Base-by-base conservation (phyloP, 2,113 vertebrate genomes). In the Columba livia region DNA sequence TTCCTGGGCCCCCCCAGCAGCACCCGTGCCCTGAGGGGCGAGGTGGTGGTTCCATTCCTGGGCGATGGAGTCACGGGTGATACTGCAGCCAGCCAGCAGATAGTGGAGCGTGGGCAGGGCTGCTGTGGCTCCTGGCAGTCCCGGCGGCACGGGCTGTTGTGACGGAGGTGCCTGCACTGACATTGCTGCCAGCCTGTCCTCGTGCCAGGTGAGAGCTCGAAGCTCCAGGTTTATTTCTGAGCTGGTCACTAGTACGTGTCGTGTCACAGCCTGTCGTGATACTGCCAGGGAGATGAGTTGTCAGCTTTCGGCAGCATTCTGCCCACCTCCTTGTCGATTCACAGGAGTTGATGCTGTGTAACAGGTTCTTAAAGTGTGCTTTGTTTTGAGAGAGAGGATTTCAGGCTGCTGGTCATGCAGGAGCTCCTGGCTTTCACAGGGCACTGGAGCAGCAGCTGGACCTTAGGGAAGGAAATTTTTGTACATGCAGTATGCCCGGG, bases 51-150 rank as follows among this genome's bases (percentile, higher is more conserved):
- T 47, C 97, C 96, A 97, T 98, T 98, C 95, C 97, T 94, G 90
- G 75, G 79, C 58, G 80, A 95, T 97, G 93, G 97, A 97, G 97
- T 98, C 97, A 97, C 90, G 66, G 96, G 89, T 96, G 97, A 96
- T 97, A 50, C 82, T 36, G 97, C 96, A 54, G 91, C 56, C 81
- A 95, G 93, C 79, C 32, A 94, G 60, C 84, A 26, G 97, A 88
- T 50, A 85, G 90, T 38, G 96, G 93, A 96, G 95, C 81, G 89
- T 56, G 81, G 94, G 90, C 72, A 34, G 82, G 94, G 90, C 92
- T 32, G 34, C 28, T 29, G 44, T 23, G 2, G 93, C 88, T 74
- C 32, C 23, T 77, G 87, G 31, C 86, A 26, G 89, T 88, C 93
- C 95, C 95, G 72, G 95, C 96, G 96, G 96, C 92, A 77, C 83